phyloP scores from a whole-genome alignment of 2,888 invertebrate genomes.

The Plagodis dolabraria region DNA sequence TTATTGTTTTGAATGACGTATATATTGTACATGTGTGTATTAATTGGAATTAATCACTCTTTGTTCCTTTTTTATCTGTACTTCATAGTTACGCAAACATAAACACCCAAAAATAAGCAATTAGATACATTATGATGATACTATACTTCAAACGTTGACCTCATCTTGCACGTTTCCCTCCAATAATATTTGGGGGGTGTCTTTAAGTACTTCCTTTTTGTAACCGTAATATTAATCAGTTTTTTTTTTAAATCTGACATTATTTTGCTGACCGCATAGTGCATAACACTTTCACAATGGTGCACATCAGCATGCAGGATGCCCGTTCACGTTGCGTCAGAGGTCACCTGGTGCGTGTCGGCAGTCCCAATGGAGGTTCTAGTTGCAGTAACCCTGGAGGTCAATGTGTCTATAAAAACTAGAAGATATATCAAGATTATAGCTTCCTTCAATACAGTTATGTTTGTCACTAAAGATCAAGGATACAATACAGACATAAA shows the following conservation, averaged over 20 bases:
- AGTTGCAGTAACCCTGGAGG: slow-evolving; percentile 69
- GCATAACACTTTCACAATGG: slow-evolving; percentile 37
- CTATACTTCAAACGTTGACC: too few relatives aligned
- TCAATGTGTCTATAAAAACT: slow-evolving; percentile 72
- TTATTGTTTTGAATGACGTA: too few relatives aligned
- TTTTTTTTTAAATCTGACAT: background rate
- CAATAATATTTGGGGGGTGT: too few relatives aligned
- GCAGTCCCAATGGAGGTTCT: slow-evolving; percentile 51
- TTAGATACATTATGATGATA: too few relatives aligned
- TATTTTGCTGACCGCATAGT: slow-evolving; percentile 40
- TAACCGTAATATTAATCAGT: background rate
- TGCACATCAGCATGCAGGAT: slow-evolving; percentile 59
- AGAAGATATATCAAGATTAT: slow-evolving; percentile 42
- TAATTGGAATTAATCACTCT: too few relatives aligned
- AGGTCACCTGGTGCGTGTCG: slow-evolving; percentile 74
- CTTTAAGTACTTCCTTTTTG: background rate
- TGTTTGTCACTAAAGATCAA: background rate
- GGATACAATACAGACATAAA: background rate
- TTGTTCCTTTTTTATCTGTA: too few relatives aligned
- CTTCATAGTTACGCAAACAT: too few relatives aligned
- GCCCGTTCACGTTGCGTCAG: slow-evolving; percentile 69
- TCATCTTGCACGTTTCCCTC: too few relatives aligned
- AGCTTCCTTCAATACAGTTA: background rate
- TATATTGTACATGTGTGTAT: too few relatives aligned
- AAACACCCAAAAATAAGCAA: too few relatives aligned